Evolutionary conservation across 2,113 vertebrate genomes (phyloP).

Genomic region (Picathartes gymnocephalus): DNA sequence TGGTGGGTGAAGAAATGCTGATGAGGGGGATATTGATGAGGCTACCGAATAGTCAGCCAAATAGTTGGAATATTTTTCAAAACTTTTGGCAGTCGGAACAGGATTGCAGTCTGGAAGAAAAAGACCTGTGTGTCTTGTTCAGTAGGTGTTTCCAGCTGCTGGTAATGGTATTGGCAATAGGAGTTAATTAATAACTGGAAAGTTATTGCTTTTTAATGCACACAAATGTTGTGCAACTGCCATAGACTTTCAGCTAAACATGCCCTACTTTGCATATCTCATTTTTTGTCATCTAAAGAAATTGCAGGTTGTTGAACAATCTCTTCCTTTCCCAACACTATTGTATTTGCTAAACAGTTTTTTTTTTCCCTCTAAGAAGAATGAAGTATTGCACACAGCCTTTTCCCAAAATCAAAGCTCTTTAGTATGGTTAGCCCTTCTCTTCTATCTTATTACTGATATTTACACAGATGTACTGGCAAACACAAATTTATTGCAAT

Average conservation of each 20-base stretch:
- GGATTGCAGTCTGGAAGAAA: background rate
- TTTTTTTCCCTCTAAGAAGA: background rate
- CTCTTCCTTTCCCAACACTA: background rate
- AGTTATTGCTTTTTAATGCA: background rate
- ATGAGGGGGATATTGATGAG: background rate
- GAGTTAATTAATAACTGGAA: background rate
- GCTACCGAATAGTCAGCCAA: slow-evolving; percentile 1
- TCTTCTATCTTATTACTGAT: background rate
- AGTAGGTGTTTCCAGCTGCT: background rate
- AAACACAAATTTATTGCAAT: background rate
- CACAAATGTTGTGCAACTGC: background rate
- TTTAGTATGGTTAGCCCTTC: background rate
- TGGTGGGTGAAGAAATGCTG: background rate
- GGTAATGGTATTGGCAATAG: background rate
- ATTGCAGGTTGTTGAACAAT: background rate
- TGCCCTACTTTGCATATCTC: background rate
- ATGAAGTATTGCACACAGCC: background rate
- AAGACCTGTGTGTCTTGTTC: background rate
- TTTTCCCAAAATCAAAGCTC: background rate
- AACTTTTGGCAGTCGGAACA: background rate
- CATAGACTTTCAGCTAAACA: background rate
- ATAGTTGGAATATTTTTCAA: slow-evolving; percentile 17
- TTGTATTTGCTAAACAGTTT: background rate
- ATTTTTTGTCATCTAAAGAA: background rate
- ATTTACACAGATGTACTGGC: background rate